Conservation (phyloP, 2,888 invertebrate species). For the Seira musarum region DNA sequence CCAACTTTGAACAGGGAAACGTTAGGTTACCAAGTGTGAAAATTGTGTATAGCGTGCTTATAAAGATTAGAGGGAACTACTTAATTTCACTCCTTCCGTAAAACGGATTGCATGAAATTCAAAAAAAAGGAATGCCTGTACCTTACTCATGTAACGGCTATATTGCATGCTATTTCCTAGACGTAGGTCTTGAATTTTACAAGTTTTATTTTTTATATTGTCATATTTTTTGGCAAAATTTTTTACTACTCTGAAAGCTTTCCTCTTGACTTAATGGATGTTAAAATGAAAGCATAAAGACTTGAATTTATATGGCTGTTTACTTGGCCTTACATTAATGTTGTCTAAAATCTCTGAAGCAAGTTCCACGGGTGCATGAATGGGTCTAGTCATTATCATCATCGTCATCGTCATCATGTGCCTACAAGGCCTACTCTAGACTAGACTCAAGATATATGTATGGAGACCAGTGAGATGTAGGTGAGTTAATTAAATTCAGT, state of each 20-base stretch:
- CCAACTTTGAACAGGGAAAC: neutral
- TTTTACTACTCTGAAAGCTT: conserved; percentile 4
- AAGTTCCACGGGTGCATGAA: conserved; percentile 2
- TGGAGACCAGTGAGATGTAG: neutral
- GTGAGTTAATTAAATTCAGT: conserved; percentile 11
- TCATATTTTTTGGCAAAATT: conserved; percentile 14
- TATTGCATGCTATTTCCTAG: conserved; percentile 9
- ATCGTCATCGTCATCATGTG: neutral
- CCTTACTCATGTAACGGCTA: neutral
- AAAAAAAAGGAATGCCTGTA: neutral
- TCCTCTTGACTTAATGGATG: conserved; percentile 3
- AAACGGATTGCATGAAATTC: conserved; percentile 35
- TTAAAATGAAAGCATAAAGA: conserved; percentile 6
- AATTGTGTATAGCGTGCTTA: conserved; percentile 61
- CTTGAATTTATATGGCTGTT: neutral
- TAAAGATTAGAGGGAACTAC: conserved; percentile 59
- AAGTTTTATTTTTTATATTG: conserved; percentile 15
- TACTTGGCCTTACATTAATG: neutral
- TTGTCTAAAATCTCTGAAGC: neutral
- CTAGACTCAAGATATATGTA: neutral
- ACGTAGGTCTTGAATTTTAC: conserved; percentile 8
- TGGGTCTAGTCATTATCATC: conserved; percentile 13
- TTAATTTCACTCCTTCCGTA: conserved; percentile 50
- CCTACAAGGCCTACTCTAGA: neutral
- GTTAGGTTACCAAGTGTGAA: conserved; percentile 58